These are phyloP conservation scores for Zosterops japonicus DNA, from an alignment of 2,113 vertebrate genomes.

Conservation along the genomic window DNA sequence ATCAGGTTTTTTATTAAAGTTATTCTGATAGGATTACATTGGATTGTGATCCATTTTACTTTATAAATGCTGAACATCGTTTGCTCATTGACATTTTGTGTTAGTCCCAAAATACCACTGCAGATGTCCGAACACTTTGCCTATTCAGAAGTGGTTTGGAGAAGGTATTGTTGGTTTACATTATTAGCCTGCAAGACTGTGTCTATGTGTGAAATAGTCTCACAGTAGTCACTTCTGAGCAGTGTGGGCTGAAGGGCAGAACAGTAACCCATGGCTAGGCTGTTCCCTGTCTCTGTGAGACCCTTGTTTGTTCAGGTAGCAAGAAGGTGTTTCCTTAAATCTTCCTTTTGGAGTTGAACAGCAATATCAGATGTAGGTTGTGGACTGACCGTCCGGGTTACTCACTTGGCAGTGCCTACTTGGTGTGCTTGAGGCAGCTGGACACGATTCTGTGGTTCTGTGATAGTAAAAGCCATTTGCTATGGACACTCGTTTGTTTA, in stretches of 20 bases:
- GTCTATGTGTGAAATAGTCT: neutral
- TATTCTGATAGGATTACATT: neutral
- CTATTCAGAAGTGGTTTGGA: neutral
- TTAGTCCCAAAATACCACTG: neutral
- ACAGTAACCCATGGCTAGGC: neutral
- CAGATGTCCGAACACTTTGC: neutral
- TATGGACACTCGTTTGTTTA: neutral
- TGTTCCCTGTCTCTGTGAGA: neutral
- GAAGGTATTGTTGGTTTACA: neutral
- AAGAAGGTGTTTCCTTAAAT: neutral
- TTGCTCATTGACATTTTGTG: accelerated
- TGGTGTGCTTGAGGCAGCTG: neutral
- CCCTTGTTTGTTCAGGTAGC: accelerated
- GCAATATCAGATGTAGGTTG: accelerated
- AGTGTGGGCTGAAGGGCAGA: neutral
- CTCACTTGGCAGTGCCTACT: neutral
- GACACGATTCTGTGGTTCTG: neutral
- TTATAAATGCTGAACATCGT: neutral
- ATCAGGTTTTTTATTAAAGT: neutral
- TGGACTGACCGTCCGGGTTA: neutral
- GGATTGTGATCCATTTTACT: neutral
- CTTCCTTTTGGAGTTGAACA: neutral
- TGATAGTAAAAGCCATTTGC: neutral
- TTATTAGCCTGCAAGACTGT: neutral
- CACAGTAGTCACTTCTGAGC: neutral